phyloP scores from a whole-genome alignment of 1,140 invertebrate genomes.

The Brachionus calyciflorus region DNA sequence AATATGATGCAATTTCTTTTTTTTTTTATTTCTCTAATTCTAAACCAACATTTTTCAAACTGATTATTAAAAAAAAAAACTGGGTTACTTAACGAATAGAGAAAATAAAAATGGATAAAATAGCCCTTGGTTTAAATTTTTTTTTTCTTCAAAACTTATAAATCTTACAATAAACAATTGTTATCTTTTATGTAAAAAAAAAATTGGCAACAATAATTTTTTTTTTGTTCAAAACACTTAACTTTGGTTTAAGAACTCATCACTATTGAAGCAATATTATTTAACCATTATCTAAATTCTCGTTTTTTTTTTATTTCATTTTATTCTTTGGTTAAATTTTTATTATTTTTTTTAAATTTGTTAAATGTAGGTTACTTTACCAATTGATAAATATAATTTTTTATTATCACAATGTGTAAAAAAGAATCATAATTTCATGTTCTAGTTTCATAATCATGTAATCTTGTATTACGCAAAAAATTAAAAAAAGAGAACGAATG shows the following conservation, averaged over 20 bases:
- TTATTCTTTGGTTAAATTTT: slow-evolving; percentile 28
- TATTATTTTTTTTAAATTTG: too few species aligned
- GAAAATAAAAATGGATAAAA: slow-evolving; percentile 1
- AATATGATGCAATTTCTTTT: too few species aligned
- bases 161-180: slow-evolving; percentile 30
- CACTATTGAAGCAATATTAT: slow-evolving; percentile 41
- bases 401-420: slow-evolving; percentile 21
- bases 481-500: neutral
- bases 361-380: slow-evolving; percentile 31
- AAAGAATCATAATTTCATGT: slow-evolving; percentile 25
- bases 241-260: slow-evolving; percentile 39
- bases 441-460: slow-evolving; percentile 40
- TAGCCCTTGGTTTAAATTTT: slow-evolving; percentile 24
- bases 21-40: too few species aligned
- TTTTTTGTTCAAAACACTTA: neutral
- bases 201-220: slow-evolving; percentile 26
- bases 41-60: neutral
- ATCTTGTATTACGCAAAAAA: neutral
- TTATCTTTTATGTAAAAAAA: slow-evolving; percentile 5
- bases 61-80: neutral
- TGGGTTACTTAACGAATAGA: neutral
- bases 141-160: neutral
- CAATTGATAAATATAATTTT: slow-evolving; percentile 36
- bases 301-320: slow-evolving; percentile 25
- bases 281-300: slow-evolving; percentile 34